Base-by-base conservation (phyloP, 2,113 vertebrate genomes). In the Chinchilla lanigera region DNA sequence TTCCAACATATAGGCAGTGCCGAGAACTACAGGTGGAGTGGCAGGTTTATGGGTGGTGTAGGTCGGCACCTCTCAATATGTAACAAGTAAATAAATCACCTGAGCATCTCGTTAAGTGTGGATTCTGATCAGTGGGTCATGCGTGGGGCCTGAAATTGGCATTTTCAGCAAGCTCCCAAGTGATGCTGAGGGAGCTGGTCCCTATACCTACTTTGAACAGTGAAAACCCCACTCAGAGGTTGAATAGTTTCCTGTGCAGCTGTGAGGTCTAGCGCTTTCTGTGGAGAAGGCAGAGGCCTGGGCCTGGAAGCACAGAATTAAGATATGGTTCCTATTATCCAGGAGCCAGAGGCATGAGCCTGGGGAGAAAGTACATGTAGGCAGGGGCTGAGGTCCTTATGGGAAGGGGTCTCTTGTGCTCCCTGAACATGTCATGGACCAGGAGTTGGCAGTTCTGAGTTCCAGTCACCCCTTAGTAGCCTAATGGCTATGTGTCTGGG, bases 231-330 rank as follows among this genome's bases (percentile, higher is more conserved):
- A 0, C 58, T 81, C 4, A 22, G 61, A 85, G 24, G 30, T 26
- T 24, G 54, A 84, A 58, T 5, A 22, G 3, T 22, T 14, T 86
- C 63, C 28, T 93, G 28, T 33, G 41, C 56, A 84, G 58, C 60
- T 87, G 38, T 86, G 73, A 65, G 77, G 86, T 87, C 52, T 52
- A 52, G 77, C 73, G 78, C 61, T 97, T 96, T 92, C 28, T 16
- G 4, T 54, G 33, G 84, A 54, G 50, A 60, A 86, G 65, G 41
- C 65, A 44, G 83, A 9, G 35, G 47, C 60, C 54, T 22, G 33
- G 69, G 54, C 50, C 69, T 92, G 61, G 38, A 71, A 94, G 50
- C n/a, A 75, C 67, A 90, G 69, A 87, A 80, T 80, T 69, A 63
- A 81, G 54, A 58, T 1, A 52, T n/a, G n/a, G 20, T 60, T 73